Conservation (phyloP, 1,140 invertebrate species). For the Conus betulinus region DNA sequence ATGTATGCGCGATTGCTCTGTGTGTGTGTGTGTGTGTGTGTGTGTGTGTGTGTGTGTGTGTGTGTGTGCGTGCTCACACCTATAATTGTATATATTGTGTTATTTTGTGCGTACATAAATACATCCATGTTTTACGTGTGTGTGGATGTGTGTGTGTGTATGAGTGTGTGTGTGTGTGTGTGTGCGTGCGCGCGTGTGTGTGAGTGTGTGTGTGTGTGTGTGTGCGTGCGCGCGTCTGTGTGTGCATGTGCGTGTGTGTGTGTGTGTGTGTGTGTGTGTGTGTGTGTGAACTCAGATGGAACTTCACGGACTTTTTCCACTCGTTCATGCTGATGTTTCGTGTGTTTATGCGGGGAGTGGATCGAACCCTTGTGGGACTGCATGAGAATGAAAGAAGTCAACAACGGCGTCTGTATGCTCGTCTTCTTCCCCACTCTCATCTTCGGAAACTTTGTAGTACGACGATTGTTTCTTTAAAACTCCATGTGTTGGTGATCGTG, state of each 20-base stretch:
- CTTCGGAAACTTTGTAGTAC: slow-evolving; percentile 86
- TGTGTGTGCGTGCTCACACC: no score
- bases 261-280: neutral
- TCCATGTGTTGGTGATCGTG: neutral
- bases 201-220: neutral
- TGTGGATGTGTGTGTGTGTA: neutral
- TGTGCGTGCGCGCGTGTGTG: neutral
- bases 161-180: neutral
- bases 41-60: no score
- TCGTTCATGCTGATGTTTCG: slow-evolving; percentile 99
- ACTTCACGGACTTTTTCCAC: slow-evolving; percentile 98
- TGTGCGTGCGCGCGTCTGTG: no score
- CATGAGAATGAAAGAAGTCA: slow-evolving; percentile 84
- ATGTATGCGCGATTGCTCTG: no score
- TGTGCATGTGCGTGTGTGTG: neutral
- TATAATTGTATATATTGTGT: no score
- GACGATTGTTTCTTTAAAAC: no score
- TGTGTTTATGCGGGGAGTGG: slow-evolving; percentile 98
- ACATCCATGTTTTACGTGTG: neutral
- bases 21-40: no score
- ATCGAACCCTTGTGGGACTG: slow-evolving; percentile 99
- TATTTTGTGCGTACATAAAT: no score
- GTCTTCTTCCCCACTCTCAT: slow-evolving; percentile 98
- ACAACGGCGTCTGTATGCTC: slow-evolving; percentile 91
- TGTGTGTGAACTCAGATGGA: slow-evolving; percentile 85